phyloP scores from a whole-genome alignment of 2,113 vertebrate species.

The Macrotus californicus region DNA sequence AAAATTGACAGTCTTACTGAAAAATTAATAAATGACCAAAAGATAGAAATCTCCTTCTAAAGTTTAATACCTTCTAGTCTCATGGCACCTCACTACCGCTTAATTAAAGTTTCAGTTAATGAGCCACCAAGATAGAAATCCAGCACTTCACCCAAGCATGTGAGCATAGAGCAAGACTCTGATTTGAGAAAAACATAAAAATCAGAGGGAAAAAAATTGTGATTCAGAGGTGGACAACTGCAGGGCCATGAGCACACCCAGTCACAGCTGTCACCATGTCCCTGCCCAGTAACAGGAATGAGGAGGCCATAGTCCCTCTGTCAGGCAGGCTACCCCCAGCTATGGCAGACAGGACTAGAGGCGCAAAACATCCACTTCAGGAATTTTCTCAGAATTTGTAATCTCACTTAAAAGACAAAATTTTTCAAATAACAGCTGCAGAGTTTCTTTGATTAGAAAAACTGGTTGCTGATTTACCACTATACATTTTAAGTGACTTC shows the following conservation, averaged over 20 bases:
- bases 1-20: neutral
- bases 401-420: neutral
- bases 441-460: slow-evolving; percentile 7
- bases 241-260: neutral
- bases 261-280: neutral
- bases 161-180: neutral
- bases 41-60: neutral
- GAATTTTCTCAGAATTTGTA: neutral
- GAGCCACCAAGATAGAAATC: neutral
- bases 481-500: neutral
- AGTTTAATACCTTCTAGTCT: neutral
- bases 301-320: neutral
- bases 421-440: neutral
- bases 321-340: neutral
- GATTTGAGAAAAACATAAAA: neutral
- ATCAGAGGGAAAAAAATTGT: neutral
- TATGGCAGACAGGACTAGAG: neutral
- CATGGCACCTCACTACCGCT: neutral
- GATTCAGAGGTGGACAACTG: neutral
- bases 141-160: neutral
- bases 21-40: slow-evolving; percentile 8
- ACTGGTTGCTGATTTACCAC: neutral
- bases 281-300: neutral
- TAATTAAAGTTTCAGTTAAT: slow-evolving; percentile 19
- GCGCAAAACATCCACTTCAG: neutral